Base-by-base conservation (phyloP, 2,797 vertebrate species). In the Sciaenops ocellatus region DNA sequence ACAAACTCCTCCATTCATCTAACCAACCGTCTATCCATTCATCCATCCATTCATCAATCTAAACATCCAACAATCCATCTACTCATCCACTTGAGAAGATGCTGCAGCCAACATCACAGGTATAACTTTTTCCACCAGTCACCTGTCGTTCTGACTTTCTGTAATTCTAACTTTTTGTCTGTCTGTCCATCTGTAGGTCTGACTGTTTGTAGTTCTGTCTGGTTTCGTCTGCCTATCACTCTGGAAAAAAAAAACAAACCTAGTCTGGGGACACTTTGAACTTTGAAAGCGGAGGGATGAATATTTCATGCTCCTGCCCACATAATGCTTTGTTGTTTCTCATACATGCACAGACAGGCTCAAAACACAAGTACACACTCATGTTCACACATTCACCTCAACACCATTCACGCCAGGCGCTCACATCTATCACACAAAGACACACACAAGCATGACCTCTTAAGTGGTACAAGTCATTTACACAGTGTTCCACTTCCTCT, bases 121-220 rank as follows among this genome's bases (percentile, higher is more conserved):
- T 96, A 96, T 90, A 93, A 77, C 71, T 79, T 84, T 87, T 89
- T 89, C 84, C 86, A 87, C 84, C 81, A 79, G 70, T 92, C 92
- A 78, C 61, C 75, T 85, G 80, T 90, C 46, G 76, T 76, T 89
- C 61, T 88, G 59, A 67, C 70, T 89, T 28, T 73, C 56, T 80
- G 83, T 89, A 5, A 48, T 84, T 85, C 69, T 55, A 46, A 70
- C 61, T 82, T 71, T 80, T 71, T 54, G 74, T 87, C 55, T 64
- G 41, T 69, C 61, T 54, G 69, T 81, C 59, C 10, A 6, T 73
- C 66, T 66, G 59, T 84, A n/a, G 28, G 60, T 79, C 64, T 83
- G 69, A 47, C 65, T 69, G 72, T 88, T 57, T 82, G 71, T 84
- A 55, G 56, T 13, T 76, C 52, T 83, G 69, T 85, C 69, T 77